Evolutionary conservation across 1,140 invertebrate genomes (phyloP), one percentile per base, ranked within the genome.

Genomic region (Cyphomyrmex costatus): DNA sequence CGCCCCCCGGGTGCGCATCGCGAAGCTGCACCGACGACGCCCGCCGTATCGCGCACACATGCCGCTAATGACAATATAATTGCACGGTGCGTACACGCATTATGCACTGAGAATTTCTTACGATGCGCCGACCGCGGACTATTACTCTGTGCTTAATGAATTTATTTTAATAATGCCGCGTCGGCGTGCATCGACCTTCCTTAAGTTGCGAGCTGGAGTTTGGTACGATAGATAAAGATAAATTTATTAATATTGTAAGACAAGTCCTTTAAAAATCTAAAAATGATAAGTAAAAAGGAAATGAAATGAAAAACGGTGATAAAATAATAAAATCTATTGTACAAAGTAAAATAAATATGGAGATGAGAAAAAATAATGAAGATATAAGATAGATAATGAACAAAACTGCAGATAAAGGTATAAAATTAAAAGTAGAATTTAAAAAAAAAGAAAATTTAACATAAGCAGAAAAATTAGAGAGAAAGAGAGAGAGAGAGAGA

Each of bases 41-140:
- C 30, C 60, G 61, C 53, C 56, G 51, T 82, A 78, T 86, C 73
- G 51, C 77, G 21, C 78, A 86, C 61, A 61, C 65, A 87, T 73
- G 83, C 90, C 88, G 88, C 90, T 93, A 93, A 93, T 92, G 92
- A 92, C 85, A 92, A 91, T 93, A 92, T 93, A 93, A 93, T 93
- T 92, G 90, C 88, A 93, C 86, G 85, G 80, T 88, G 36, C 77
- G 66, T 85, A 85, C 68, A 42, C 80, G 68, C 49, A 73, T 71
- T 78, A 42, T 85, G 68, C 49, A 73, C 76, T 76, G 78, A 36
- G 76, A 88, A 85, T 89, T 89, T 91, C 88, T 89, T 88, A 79
- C 80, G 77, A 77, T 24, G 77, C 61, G 27, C 78, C 21, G 53
- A 86, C 66, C 49, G 58, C 73, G 56, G 65, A 53, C 24, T 46